Conservation (phyloP, 2,113 vertebrate genomes). For the Plestiodon gilberti region DNA sequence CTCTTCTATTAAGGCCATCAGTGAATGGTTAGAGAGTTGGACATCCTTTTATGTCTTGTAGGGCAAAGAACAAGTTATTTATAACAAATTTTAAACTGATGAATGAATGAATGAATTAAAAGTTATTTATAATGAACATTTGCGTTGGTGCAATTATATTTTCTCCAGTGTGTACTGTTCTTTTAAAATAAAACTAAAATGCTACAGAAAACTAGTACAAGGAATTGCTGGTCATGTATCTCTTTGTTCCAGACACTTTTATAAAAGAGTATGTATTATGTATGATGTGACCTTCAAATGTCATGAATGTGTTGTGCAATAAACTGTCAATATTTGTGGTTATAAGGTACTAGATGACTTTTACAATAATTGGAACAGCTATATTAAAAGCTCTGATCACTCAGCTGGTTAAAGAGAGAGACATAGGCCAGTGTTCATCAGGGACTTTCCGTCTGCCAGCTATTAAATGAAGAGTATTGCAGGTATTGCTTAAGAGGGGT, state of each 20-base stretch:
- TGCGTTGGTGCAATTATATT: conserved; percentile 69
- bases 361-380: conserved; percentile 99
- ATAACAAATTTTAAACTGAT: too few relatives aligned
- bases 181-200: conserved; percentile 75
- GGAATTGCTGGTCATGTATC: conserved; percentile 90
- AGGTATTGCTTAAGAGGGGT: conserved; percentile 71
- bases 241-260: conserved; percentile 90
- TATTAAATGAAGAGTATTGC: conserved; percentile 84
- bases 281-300: conserved; percentile 99
- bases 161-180: conserved; percentile 60
- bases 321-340: conserved; percentile 99
- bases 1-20: not conserved
- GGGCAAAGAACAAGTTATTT: not conserved
- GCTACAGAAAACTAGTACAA: conserved; percentile 83
- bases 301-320: conserved; percentile 99
- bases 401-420: conserved; percentile 96
- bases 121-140: conserved; percentile 57
- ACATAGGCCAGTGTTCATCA: conserved; percentile 75
- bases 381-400: conserved; percentile 98
- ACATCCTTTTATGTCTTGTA: conserved; percentile 41
- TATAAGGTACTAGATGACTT: conserved; percentile 98
- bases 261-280: conserved; percentile 96
- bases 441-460: conserved; percentile 79
- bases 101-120: conserved; percentile 23
- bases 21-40: conserved; percentile 28